Evolutionary conservation across 2,113 vertebrate species (phyloP).

Genomic region (Apistogramma diplotaenia): DNA sequence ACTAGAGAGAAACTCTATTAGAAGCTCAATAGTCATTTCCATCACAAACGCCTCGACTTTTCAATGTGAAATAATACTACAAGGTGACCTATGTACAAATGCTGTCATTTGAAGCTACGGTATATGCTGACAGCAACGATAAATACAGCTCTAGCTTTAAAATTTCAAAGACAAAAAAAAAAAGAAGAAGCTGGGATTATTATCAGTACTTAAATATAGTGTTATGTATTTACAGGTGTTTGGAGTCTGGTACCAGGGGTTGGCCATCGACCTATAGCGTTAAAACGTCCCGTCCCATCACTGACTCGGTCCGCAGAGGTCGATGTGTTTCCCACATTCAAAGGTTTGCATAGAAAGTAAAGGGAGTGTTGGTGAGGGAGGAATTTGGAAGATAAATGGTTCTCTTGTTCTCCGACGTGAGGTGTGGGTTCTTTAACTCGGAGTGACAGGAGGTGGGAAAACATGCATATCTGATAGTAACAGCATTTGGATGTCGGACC

Average conservation of each 20-base stretch:
- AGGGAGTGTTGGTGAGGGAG: conserved; percentile 48
- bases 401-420: background rate
- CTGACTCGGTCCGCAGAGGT: conserved; percentile 65
- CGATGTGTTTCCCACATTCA: conserved; percentile 59
- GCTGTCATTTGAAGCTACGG: conserved; percentile 84
- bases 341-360: conserved; percentile 82
- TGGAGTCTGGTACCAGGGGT: conserved; percentile 79
- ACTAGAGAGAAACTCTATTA: conserved; percentile 90
- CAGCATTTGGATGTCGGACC: background rate
- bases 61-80: conserved; percentile 99
- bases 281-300: conserved; percentile 72
- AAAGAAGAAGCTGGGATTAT: conserved; percentile 74
- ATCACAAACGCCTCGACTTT: conserved; percentile 86
- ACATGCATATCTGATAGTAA: conserved; percentile 30
- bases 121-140: conserved; percentile 85
- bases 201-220: conserved; percentile 80
- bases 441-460: conserved; percentile 13
- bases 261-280: conserved; percentile 44
- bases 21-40: conserved; percentile 87
- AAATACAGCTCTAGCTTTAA: conserved; percentile 83
- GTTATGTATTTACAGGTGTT: conserved; percentile 87
- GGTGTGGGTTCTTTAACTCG: background rate
- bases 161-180: conserved; percentile 63
- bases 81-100: conserved; percentile 93
- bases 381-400: conserved; percentile 34